Conservation (phyloP, 2,888 invertebrate genomes). For the Mermis nigrescens region DNA sequence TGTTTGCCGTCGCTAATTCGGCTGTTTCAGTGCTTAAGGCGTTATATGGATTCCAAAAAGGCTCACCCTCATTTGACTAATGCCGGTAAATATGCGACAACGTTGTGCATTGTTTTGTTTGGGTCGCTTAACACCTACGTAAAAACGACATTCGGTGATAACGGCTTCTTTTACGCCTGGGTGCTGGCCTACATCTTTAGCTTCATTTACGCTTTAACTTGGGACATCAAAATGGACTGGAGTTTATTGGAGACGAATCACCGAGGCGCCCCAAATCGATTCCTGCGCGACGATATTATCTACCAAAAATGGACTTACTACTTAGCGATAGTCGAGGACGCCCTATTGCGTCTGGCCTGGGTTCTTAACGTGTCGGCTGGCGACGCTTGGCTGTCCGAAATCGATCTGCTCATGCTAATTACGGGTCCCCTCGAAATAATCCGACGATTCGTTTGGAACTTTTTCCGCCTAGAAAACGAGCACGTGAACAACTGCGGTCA, state of each 20-base stretch:
- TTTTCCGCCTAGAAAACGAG: constrained; percentile 95
- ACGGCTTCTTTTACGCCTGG: constrained; percentile 46
- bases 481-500: constrained; percentile 91
- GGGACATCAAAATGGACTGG: constrained; percentile 99
- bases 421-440: constrained; percentile 29
- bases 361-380: constrained; percentile 44
- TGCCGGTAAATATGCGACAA: constrained; percentile 91
- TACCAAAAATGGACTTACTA: constrained; percentile 52
- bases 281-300: constrained; percentile 31
- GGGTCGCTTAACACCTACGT: constrained; percentile 24
- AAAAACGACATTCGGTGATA: neutral
- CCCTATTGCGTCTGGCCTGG: constrained; percentile 80
- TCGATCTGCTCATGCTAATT: constrained; percentile 41
- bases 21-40: constrained; percentile 83
- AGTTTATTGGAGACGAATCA: constrained; percentile 49
- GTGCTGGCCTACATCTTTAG: constrained; percentile 54
- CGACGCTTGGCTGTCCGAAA: constrained; percentile 52
- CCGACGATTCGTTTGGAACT: constrained; percentile 88
- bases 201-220: constrained; percentile 81
- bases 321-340: constrained; percentile 84
- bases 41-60: constrained; percentile 79
- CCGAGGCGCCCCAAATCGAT: constrained; percentile 62
- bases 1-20: constrained; percentile 91
- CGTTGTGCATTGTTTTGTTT: constrained; percentile 78
- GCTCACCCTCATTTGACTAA: constrained; percentile 77